phyloP scores from a whole-genome alignment of 2,797 vertebrate genomes.

The Enteromius argenteus region DNA sequence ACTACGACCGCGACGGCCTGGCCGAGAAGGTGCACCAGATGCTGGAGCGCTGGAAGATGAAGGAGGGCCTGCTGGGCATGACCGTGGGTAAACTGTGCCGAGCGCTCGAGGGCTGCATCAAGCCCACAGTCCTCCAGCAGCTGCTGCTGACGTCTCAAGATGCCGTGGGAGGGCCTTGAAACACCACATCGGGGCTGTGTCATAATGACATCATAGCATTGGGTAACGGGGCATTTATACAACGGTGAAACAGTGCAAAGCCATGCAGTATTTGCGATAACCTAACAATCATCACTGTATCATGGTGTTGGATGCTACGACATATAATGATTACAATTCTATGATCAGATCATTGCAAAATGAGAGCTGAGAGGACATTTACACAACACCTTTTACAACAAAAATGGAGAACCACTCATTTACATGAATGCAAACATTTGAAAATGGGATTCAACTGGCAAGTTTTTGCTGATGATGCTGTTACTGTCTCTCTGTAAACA shows the following conservation, averaged over 20 bases:
- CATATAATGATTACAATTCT: neutral
- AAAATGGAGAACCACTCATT: neutral
- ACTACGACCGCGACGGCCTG: conserved; percentile 87
- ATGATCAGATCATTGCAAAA: neutral
- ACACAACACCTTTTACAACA: neutral
- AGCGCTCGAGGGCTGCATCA: conserved; percentile 78
- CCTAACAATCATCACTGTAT: neutral
- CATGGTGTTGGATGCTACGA: neutral
- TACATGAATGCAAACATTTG: neutral
- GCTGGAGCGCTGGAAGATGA: conserved; percentile 91
- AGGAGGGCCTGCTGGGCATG: conserved; percentile 85
- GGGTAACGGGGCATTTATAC: neutral
- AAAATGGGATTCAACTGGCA: neutral
- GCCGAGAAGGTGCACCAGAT: conserved; percentile 94
- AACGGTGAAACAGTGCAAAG: neutral
- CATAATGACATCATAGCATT: too few relatives aligned
- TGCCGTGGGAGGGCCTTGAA: neutral
- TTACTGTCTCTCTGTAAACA: neutral
- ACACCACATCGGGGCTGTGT: neutral
- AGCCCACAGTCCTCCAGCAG: conserved; percentile 80
- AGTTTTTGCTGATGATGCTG: neutral
- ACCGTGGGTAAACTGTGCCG: conserved; percentile 87
- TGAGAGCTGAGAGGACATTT: neutral
- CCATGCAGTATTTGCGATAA: neutral
- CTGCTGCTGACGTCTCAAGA: conserved; percentile 67